phyloP scores from a whole-genome alignment of 2,797 vertebrate species.

The Acropternis orthonyx region DNA sequence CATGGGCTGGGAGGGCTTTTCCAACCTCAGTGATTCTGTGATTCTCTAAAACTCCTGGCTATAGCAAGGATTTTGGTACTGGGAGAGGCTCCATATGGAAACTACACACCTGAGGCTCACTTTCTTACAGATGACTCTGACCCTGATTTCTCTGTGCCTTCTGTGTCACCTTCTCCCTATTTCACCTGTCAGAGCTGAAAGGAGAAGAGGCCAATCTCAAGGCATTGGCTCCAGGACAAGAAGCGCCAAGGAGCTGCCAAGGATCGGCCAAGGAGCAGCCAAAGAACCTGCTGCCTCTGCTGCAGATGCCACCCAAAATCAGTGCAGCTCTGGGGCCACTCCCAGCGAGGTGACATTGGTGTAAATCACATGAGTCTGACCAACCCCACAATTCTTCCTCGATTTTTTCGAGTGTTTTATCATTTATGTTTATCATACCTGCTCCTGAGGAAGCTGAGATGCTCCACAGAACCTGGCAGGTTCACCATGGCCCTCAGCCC shows the following conservation, averaged over 20 bases:
- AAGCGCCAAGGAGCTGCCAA: background rate
- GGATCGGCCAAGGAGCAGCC: background rate
- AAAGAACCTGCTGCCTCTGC: background rate
- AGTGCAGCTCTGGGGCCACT: background rate
- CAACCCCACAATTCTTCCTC: rapidly evolving
- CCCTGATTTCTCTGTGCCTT: background rate
- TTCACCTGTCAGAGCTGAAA: background rate
- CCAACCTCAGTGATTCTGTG: background rate
- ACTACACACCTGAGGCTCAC: background rate
- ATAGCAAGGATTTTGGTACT: background rate
- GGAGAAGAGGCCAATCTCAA: rapidly evolving
- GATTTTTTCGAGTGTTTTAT: no score
- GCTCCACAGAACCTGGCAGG: background rate
- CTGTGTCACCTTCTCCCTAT: background rate
- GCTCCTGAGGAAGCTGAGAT: background rate
- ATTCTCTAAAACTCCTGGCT: background rate
- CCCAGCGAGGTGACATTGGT: background rate
- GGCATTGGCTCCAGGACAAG: rapidly evolving
- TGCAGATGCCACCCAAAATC: background rate
- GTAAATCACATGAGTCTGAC: rapidly evolving
- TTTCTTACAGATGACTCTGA: background rate
- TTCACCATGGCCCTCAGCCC: background rate
- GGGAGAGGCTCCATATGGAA: background rate
- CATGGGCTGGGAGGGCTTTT: background rate
- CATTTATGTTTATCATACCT: background rate